Base-by-base conservation (phyloP, 2,888 invertebrate genomes). In the Hyles lineata region DNA sequence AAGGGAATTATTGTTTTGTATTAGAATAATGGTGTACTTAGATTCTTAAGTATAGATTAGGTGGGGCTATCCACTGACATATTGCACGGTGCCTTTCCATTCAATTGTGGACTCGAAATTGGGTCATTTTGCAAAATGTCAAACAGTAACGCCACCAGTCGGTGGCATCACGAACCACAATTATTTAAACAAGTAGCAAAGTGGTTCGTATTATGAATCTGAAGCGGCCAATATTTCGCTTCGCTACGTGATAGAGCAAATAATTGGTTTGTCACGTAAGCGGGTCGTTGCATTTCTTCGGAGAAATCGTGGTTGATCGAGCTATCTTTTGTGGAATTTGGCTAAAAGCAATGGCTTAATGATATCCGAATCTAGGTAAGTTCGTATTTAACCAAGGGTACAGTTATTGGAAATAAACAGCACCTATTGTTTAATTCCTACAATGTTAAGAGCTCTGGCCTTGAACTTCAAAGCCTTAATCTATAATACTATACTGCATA, bases 1-100 rank as follows among this genome's bases (percentile, higher is more conserved):
- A 90, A 90, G 89, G 90, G 92, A 93, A 93, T 93, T 93, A 94
- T 93, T 94, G 93, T 94, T 94, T 93, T 91, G 91, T 90, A 87
- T 90, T 90, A 90, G 89, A 92, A 92, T 93, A 93, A 93, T 90
- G 86, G 89, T 82, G 87, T 87, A 87, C 87, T 87, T 85, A 89
- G 91, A 92, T 91, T 85, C 84, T 85, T 86, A 86, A 85, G 85
- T 84, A 82, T 78, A 89, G 90, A 92, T 91, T 88, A 89, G 86
- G 82, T 79, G 81, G 80, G 80, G 85, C 83, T 82, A 83, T 84
- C 79, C 79, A 76, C 83, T 85, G 88, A 86, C 83, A 84, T 84
- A 82, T 83, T 83, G 73, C 70, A 70, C 71, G 62, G 21, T 55
- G 29, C 71, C 63, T 72, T 75, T 71, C 80, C 77, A 78, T 78